Evolutionary conservation across 1,140 invertebrate species (phyloP).

Genomic region (Rhagoletis zephyria): DNA sequence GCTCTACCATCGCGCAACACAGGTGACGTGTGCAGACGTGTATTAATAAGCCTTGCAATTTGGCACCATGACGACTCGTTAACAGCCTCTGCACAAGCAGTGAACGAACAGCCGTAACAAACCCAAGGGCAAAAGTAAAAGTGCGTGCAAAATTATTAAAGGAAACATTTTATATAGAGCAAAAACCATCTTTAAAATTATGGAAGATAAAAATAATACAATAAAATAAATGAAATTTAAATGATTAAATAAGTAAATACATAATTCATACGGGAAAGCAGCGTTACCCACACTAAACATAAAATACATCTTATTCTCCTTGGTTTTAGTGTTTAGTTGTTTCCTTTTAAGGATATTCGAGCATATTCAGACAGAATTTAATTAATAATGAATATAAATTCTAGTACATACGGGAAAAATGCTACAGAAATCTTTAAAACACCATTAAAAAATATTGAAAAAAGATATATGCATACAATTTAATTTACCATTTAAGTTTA

Average conservation of each 20-base stretch:
- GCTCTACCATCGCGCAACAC: no score
- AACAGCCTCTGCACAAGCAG: neutral
- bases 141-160: no score
- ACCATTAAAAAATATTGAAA: conserved; percentile 29
- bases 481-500: conserved; percentile 49
- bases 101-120: neutral
- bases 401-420: neutral
- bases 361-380: neutral
- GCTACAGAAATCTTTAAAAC: conserved; percentile 10
- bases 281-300: conserved; percentile 25
- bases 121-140: neutral
- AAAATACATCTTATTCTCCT: conserved; percentile 16
- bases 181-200: neutral
- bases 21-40: no score
- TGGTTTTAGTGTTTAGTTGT: conserved; percentile 20
- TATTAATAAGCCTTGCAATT: neutral
- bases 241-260: neutral
- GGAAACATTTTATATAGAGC: conserved; percentile 18
- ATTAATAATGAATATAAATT: neutral
- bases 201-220: neutral
- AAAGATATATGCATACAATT: conserved; percentile 44
- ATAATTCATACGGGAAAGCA: neutral
- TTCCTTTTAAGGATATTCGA: conserved; percentile 19
- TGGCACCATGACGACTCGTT: neutral
- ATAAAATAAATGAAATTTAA: neutral